Evolutionary conservation across 2,113 vertebrate species (phyloP), one percentile per base, ranked within the genome.

Genomic region (Panthera uncia): DNA sequence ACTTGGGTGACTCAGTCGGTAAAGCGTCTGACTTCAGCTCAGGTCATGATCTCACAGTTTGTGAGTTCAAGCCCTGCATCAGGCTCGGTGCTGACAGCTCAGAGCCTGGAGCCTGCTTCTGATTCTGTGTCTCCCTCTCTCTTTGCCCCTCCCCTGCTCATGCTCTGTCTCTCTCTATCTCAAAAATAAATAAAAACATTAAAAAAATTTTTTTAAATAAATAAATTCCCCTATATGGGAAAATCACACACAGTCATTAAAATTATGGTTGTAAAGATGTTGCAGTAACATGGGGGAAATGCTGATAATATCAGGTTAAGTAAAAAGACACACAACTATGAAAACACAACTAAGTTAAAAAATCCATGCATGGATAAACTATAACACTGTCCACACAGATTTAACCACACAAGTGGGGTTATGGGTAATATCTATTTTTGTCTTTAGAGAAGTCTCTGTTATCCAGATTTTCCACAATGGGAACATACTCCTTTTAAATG

Each of bases 291-390:
- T 11, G 38, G n/a, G 13, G 4, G 19, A 91, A 84, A 36, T 33
- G 11, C 7, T 69, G 45, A 84, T 27, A 45, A 84, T 15, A 48
- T 23, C 71, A 95, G 15, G 3, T 71, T 36, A 94, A 57, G 31
- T 14, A 15, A 94, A 93, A 74, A 89, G 18, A 84, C 23, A 74
- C 0, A 8, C 38, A 91, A 87, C 15, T 88, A 79, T 66, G 27
- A 93, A 94, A 81, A 95, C 55, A 57, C 3, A 85, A 69, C 15
- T 84, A 41, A 91, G 36, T 87, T 79, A 96, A 95, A 92, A 66
- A 45, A 76, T 6, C 7, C 25, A 69, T 7, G 13, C 7, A 55
- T 65, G 38, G 10, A 50, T 78, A 89, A 89, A 85, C 33, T 36
- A 21, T 14, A 66, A 68, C 31, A 89, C 4, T 31, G 33, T 48